A percentile compares a stretch with the other conserved stretches of the same genome.
These are phyloP conservation scores for Amniataba percoides DNA, from an alignment of 2,797 vertebrate species.

Conservation along the genomic window DNA sequence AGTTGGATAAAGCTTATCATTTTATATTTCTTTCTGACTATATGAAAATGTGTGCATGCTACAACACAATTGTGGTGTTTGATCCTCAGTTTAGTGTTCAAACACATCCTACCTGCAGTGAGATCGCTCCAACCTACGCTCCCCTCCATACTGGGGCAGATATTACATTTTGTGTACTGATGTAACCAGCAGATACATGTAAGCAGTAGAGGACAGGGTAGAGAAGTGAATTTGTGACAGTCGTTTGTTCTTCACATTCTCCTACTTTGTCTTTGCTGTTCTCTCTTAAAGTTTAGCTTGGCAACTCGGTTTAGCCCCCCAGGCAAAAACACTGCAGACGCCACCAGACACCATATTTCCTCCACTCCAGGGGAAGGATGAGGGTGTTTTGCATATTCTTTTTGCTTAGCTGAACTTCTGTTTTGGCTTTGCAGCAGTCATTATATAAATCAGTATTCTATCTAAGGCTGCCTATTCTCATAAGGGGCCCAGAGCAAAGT, in stretches of 20 bases:
- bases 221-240: constrained; percentile 8
- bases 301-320: constrained; percentile 45
- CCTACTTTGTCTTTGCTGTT: constrained; percentile 42
- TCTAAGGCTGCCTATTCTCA: constrained; percentile 37
- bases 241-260: constrained; percentile 38
- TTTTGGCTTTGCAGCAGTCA: constrained; percentile 49
- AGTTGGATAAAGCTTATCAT: background rate
- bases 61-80: background rate
- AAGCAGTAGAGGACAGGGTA: constrained; percentile 28
- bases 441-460: constrained; percentile 57
- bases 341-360: constrained; percentile 53
- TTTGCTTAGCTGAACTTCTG: constrained; percentile 50
- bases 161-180: background rate
- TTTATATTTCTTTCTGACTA: background rate
- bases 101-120: background rate
- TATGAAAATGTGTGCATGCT: background rate
- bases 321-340: constrained; percentile 48
- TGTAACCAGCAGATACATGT: background rate
- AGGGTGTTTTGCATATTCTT: constrained; percentile 52
- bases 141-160: background rate
- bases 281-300: constrained; percentile 49
- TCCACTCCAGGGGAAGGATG: constrained; percentile 41
- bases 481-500: constrained; percentile 25
- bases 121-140: background rate
- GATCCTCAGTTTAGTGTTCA: background rate